Evolutionary conservation across 2,888 invertebrate genomes (phyloP).

Genomic region (Monopis laevigella): DNA sequence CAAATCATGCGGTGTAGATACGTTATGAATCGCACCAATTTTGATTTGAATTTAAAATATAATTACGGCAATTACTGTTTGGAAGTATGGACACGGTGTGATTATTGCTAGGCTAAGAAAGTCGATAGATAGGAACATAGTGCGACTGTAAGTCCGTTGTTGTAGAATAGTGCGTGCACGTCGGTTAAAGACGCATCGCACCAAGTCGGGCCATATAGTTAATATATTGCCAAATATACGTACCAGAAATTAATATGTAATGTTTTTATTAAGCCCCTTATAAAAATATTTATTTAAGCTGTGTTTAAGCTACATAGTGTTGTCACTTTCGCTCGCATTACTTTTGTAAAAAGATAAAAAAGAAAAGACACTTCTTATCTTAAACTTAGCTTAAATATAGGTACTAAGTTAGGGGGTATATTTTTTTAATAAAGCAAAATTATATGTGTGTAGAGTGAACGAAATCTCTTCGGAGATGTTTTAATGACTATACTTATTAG

Average conservation of each 20-base stretch:
- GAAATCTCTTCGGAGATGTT: constrained; percentile 3
- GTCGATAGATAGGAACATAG: constrained; percentile 39
- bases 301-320: too few species aligned
- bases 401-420: too few species aligned
- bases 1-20: background rate
- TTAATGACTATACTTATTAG: constrained; percentile 21
- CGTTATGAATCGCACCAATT: background rate
- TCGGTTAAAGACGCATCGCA: background rate
- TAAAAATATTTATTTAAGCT: too few species aligned
- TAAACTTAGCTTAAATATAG: too few species aligned
- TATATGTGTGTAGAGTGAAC: constrained; percentile 7
- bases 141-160: constrained; percentile 48
- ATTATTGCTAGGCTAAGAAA: constrained; percentile 4
- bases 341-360: too few species aligned
- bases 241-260: constrained; percentile 23
- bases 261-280: constrained; percentile 9
- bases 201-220: constrained; percentile 7
- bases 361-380: too few species aligned
- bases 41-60: background rate
- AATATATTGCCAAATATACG: constrained; percentile 53
- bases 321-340: too few species aligned
- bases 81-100: constrained; percentile 8
- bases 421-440: constrained; percentile 1
- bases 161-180: constrained; percentile 17
- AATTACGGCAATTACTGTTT: constrained; percentile 2